These are phyloP conservation scores for Bombus turneri DNA, from an alignment of 1,140 invertebrate species.

Conservation along the genomic window DNA sequence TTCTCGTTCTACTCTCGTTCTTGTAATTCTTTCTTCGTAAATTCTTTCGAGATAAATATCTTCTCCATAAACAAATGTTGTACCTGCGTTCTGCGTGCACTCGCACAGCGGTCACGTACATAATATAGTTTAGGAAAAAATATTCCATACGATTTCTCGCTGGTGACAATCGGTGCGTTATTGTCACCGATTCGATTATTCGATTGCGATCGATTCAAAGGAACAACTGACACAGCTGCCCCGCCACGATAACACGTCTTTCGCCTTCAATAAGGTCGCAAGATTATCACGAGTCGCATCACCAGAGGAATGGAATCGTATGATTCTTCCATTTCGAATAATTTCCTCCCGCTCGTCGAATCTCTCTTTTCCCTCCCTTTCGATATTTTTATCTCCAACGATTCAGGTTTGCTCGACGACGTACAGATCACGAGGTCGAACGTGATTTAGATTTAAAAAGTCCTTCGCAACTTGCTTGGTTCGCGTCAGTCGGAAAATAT, in stretches of 20 bases:
- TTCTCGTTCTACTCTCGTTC: no score
- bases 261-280: not conserved
- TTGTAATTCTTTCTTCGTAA: no score
- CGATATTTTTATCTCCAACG: not conserved
- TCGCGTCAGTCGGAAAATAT: no score
- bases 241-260: not conserved
- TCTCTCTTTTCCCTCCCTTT: not conserved
- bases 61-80: not conserved
- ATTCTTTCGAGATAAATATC: not conserved
- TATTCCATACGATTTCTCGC: not conserved
- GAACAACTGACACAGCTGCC: not conserved
- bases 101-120: no score
- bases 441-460: not conserved
- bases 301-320: not conserved
- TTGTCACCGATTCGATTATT: conserved; percentile 17
- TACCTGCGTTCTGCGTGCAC: not conserved
- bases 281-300: conserved; percentile 15
- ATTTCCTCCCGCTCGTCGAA: no score
- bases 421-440: not conserved
- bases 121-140: not conserved
- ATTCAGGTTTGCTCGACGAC: not conserved
- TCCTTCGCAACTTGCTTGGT: not conserved
- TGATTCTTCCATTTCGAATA: not conserved
- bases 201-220: conserved; percentile 10
- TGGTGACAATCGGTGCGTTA: conserved; percentile 1